Conservation (phyloP, 2,113 vertebrate species). For the Cepphus grylle region DNA sequence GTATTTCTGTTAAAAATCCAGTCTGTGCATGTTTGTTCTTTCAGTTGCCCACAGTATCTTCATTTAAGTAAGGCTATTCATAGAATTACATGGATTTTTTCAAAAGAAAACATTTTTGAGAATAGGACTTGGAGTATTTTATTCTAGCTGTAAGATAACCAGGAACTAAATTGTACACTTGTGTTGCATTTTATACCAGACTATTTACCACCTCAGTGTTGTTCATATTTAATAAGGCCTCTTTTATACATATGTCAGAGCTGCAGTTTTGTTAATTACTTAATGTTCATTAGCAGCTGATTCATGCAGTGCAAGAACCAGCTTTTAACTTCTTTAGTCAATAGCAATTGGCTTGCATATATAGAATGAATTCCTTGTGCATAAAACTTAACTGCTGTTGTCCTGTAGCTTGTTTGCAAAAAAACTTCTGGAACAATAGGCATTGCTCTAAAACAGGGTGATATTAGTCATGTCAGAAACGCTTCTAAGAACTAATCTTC, state of each 20-base stretch:
- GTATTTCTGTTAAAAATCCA: conserved; percentile 61
- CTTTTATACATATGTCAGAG: conserved; percentile 33
- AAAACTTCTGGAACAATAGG: conserved; percentile 49
- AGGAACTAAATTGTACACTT: conserved; percentile 36
- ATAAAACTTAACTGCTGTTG: conserved; percentile 53
- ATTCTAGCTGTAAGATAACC: conserved; percentile 52
- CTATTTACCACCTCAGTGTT: conserved; percentile 64
- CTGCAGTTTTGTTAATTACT: conserved; percentile 37
- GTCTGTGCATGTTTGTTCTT: conserved; percentile 68
- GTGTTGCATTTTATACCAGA: conserved; percentile 59
- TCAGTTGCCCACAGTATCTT: conserved; percentile 69
- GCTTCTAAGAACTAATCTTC: conserved; percentile 34
- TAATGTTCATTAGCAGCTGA: conserved; percentile 15
- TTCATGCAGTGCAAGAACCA: conserved; percentile 36
- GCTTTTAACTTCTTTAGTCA: conserved; percentile 53
- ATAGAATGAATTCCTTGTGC: conserved; percentile 49
- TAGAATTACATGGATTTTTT: conserved; percentile 58
- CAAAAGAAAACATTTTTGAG: conserved; percentile 58
- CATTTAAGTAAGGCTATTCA: conserved; percentile 64
- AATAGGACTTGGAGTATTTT: conserved; percentile 62
- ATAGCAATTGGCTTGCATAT: conserved; percentile 58
- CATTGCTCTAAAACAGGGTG: conserved; percentile 60
- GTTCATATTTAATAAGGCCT: conserved; percentile 60
- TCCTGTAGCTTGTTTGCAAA: conserved; percentile 63
- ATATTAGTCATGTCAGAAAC: conserved; percentile 49